These are phyloP conservation scores for Papilio elwesi DNA, from an alignment of 2,888 invertebrate species.

Conservation along the genomic window DNA sequence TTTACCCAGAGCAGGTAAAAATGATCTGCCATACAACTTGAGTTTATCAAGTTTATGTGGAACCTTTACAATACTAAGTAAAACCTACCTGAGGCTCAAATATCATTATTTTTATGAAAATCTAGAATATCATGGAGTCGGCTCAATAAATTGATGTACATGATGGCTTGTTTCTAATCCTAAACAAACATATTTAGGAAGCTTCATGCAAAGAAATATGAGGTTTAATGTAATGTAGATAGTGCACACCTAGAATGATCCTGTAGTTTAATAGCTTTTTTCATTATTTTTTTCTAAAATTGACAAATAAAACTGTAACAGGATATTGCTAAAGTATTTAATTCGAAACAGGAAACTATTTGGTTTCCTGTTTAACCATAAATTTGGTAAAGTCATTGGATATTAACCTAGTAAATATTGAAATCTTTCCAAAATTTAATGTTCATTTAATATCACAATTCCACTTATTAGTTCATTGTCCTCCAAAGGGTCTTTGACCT, in stretches of 20 bases:
- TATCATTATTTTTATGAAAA: too few species aligned
- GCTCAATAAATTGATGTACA: not conserved
- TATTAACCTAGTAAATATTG: not conserved
- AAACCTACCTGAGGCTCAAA: too few species aligned
- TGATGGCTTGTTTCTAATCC: not conserved
- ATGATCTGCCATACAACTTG: too few species aligned
- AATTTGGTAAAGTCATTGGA: not conserved
- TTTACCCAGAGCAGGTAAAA: too few species aligned
- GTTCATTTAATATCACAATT: constrained; percentile 17
- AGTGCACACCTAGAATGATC: too few species aligned
- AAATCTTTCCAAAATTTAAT: constrained; percentile 15
- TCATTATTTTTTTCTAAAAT: not conserved
- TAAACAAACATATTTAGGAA: not conserved
- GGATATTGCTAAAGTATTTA: not conserved
- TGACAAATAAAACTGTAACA: not conserved
- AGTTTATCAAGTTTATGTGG: not conserved
- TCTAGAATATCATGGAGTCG: too few species aligned
- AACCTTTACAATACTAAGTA: not conserved
- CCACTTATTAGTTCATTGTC: constrained; percentile 37
- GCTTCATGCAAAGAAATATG: too few species aligned
- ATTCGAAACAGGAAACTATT: too few species aligned
- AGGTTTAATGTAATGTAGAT: too few species aligned
- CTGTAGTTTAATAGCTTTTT: too few species aligned
- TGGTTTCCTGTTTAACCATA: too few species aligned
- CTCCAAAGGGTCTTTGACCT: constrained; percentile 40